Conservation (phyloP, 2,797 vertebrate species). For the Spinus pinus region DNA sequence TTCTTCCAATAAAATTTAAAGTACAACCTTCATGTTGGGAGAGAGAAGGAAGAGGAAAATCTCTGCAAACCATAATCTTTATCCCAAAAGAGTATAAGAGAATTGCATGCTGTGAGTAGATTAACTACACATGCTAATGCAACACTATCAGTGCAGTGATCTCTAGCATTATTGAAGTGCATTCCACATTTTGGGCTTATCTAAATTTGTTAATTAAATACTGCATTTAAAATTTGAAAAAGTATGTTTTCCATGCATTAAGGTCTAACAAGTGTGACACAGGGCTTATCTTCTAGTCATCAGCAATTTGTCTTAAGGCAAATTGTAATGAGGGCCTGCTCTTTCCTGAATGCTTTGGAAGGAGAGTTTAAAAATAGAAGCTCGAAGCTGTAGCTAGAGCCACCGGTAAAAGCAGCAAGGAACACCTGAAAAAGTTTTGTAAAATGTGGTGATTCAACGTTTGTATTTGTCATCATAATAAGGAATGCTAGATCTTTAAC, state of each 20-base stretch:
- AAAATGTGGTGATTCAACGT: background rate
- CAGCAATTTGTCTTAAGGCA: conserved; percentile 34
- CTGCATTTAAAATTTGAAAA: conserved; percentile 40
- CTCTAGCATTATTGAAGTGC: conserved; percentile 17
- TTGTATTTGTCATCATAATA: background rate
- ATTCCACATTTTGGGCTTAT: conserved; percentile 30
- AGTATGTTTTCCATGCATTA: background rate
- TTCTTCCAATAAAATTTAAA: background rate
- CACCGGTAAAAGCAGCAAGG: background rate
- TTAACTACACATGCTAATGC: background rate
- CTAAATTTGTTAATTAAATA: conserved; percentile 65
- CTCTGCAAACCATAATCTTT: background rate
- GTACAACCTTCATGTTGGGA: background rate
- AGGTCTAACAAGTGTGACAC: conserved; percentile 15
- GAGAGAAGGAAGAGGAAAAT: background rate
- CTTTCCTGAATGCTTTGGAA: background rate
- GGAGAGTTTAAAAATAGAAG: background rate
- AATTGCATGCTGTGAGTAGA: background rate
- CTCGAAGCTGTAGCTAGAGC: background rate
- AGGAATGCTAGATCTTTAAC: background rate
- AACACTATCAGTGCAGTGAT: background rate
- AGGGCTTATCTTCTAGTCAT: conserved; percentile 23
- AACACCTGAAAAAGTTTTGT: background rate
- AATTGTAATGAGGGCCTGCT: background rate
- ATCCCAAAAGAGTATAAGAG: background rate